phyloP scores from a whole-genome alignment of 2,888 invertebrate species.

The Tenthredo scrophulariae region DNA sequence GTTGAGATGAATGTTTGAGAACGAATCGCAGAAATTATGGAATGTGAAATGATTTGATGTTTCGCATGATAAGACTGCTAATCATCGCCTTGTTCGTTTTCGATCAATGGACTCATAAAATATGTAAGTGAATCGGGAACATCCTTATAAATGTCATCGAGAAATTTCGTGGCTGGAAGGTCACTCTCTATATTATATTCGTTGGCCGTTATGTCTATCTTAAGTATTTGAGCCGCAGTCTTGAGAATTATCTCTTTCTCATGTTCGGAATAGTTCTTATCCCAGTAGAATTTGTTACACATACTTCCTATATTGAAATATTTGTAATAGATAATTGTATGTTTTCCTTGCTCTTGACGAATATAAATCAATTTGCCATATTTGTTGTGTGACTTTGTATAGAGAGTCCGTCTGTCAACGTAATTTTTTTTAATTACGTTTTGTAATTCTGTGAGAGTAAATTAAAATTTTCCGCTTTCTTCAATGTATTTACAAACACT shows the following conservation, averaged over 20 bases:
- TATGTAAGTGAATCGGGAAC: constrained; percentile 49
- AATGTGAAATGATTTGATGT: too few relatives aligned
- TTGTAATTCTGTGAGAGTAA: constrained; percentile 12
- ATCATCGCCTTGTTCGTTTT: too few relatives aligned
- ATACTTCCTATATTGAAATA: constrained; percentile 29
- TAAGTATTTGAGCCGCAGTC: constrained; percentile 51
- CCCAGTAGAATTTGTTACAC: constrained; percentile 18
- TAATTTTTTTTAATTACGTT: constrained; percentile 11
- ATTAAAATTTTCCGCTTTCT: constrained; percentile 35
- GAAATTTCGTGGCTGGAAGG: constrained; percentile 41
- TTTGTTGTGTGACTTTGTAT: constrained; percentile 2
- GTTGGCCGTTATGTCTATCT: constrained; percentile 32
- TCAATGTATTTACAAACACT: constrained; percentile 25
- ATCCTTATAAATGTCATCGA: constrained; percentile 46
- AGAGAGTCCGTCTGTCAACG: constrained; percentile 22
- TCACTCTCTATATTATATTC: constrained; percentile 42
- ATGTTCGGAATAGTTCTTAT: constrained; percentile 18
- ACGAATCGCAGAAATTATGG: neutral
- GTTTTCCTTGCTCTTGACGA: constrained; percentile 32
- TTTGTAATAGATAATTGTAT: constrained; percentile 33
- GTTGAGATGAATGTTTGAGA: constrained; percentile 52
- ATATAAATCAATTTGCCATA: constrained; percentile 39
- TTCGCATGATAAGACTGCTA: too few relatives aligned
- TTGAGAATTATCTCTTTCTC: constrained; percentile 31
- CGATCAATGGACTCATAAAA: constrained; percentile 15